These are phyloP conservation scores for Cardinalis cardinalis DNA, from an alignment of 2,113 vertebrate species.

Conservation along the genomic window DNA sequence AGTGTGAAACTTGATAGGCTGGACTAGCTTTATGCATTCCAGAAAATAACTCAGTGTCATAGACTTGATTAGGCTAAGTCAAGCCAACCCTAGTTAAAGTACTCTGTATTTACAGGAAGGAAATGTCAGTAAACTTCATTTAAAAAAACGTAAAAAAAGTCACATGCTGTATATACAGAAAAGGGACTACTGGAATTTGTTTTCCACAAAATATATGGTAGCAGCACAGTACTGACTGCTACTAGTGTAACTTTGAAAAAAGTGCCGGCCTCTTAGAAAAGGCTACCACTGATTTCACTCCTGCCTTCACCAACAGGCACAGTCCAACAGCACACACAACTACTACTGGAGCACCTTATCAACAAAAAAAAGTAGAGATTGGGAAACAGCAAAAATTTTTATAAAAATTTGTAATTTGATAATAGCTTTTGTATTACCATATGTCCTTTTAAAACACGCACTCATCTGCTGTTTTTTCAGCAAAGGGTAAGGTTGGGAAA, in stretches of 20 bases:
- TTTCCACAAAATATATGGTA: not conserved
- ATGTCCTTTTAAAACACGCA: not conserved
- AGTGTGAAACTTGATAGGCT: not conserved
- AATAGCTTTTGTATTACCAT: not conserved
- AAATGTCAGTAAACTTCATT: not conserved
- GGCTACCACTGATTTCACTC: not conserved
- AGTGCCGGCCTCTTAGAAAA: not conserved
- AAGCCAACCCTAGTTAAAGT: not conserved
- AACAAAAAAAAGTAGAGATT: not conserved
- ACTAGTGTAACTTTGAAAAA: not conserved
- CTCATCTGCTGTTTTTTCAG: not conserved
- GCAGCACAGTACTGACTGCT: not conserved
- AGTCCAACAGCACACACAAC: not conserved
- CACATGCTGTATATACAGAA: not conserved
- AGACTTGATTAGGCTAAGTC: not conserved
- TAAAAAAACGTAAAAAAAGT: not conserved
- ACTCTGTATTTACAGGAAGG: not conserved
- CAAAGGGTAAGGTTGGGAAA: not conserved
- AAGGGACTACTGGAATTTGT: not conserved
- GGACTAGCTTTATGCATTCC: not conserved
- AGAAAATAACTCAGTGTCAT: not conserved
- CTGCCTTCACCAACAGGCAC: not conserved
- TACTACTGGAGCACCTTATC: not conserved
- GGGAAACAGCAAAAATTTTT: rapidly evolving
- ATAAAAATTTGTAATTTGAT: not conserved